Evolutionary conservation across 2,888 invertebrate genomes (phyloP).

Genomic region (Acronicta alni): DNA sequence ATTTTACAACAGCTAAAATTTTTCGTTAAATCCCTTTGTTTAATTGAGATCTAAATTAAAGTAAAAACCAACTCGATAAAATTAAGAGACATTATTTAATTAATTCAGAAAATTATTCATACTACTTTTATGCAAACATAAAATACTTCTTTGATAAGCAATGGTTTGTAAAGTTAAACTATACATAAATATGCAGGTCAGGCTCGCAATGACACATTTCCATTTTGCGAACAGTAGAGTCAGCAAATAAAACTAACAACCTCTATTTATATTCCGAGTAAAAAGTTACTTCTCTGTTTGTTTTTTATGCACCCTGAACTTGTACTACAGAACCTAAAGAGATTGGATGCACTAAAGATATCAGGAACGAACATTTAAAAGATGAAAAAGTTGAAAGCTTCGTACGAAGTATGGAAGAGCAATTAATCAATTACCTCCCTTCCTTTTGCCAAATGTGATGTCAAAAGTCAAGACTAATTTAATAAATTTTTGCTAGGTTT

Average conservation of each 20-base stretch:
- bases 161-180: not conserved
- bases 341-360: slow-evolving; percentile 22
- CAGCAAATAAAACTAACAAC: slow-evolving; percentile 8
- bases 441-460: not conserved
- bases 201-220: not conserved
- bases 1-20: no score
- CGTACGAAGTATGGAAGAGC: not conserved
- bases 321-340: slow-evolving; percentile 9
- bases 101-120: no score
- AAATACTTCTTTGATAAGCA: no score
- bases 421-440: not conserved
- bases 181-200: not conserved
- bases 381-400: slow-evolving; percentile 6
- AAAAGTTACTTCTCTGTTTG: not conserved
- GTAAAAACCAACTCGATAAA: no score
- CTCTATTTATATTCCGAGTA: slow-evolving; percentile 3
- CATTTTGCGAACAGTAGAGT: not conserved
- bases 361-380: slow-evolving; percentile 2
- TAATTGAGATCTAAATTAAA: no score
- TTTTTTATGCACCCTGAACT: slow-evolving; percentile 2
- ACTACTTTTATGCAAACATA: no score
- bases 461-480: not conserved
- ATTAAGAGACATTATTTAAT: no score
- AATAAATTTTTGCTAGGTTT: not conserved
- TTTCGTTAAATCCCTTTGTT: no score